Evolutionary conservation across 2,113 vertebrate species (phyloP), one percentile per base, ranked within the genome.

Genomic region (Leptodactylus fuscus): DNA sequence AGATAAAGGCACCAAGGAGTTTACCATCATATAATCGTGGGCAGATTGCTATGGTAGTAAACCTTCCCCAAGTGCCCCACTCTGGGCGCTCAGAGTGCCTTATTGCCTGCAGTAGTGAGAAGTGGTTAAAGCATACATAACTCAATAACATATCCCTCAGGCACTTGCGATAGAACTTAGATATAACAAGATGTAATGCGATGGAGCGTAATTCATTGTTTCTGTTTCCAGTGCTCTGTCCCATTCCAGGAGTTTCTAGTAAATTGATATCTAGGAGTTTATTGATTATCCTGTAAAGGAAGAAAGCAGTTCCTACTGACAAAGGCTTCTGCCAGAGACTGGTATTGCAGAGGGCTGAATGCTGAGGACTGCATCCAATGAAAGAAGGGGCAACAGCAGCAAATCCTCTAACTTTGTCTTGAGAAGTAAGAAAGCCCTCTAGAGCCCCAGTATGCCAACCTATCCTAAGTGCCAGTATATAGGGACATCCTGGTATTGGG

Each of bases 251-350:
- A 80, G 75, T 70, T 85, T 85, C 73, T 71, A 78, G 44, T 46
- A 80, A 85, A 78, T 41, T 85, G 32, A 85, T 41, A 85, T 79
- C 75, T 85, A 85, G 51, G 76, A 81, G 84, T 85, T 81, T 81
- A 85, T 85, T 85, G 84, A 85, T 85, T 81, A 81, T 81, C 84
- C 77, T 69, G 46, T 85, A 79, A 73, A 71, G 46, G 76, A 70
- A 1, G 48, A 53, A 80, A 48, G 44, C 53, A 78, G 49, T 80
- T 80, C 53, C 65, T 81, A 65, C 76, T 73, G 51, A 73, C 77
- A 80, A 46, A 81, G 83, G 74, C 44, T 78, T 41, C 81, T 73
- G 81, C 70, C 81, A 83, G 81, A 53, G 51, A 83, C 41, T 29
- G 49, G 69, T 83, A 82, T 82, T 70, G 74, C 58, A 32, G 36